Base-by-base conservation (phyloP, 2,888 invertebrate species). In the Rhamphomyia laevipes region DNA sequence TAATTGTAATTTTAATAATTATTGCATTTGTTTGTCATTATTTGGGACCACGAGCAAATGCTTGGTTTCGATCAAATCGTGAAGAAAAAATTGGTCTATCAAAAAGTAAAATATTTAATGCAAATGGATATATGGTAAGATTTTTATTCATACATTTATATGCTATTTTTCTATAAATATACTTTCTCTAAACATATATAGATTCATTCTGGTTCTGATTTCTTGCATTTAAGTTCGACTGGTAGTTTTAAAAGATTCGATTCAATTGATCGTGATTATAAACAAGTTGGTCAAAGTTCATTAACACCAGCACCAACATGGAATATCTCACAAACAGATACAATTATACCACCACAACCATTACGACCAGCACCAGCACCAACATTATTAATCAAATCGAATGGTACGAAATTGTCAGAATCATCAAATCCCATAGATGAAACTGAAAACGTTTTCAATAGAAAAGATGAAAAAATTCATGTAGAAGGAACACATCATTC, bases 241-340 rank as follows among this genome's bases (percentile, higher is more conserved):
- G 81, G 81, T 43, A 80, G 77, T 57, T 81, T 81, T 63, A 78
- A 79, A 58, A 72, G 80, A 38, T 81, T 81, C 61, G 81, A 81
- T 57, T 75, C 77, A 13, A 75, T 79, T 33, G 80, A 80, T 58
- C 72, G 74, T 51, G 79, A 78, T 60, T 69, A 72, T 51, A 71
- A 71, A 52, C 71, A 74, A 57, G 66, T 72, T 10, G 64, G 74
- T 38, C 71, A 73, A 53, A 70, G 71, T 13, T 69, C 71, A 15
- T 66, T 65, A 17, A 54, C 55, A 44, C 51, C 58, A 23, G 42
- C 62, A 10, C 70, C 71, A 2, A 51, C 69, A 44, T 71, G 71
- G 70, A 66, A 68, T 54, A 59, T 68, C 21, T 61, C 65, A 3
- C 61, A 62, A 52, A 59, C 59, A 23, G 67, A 69, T 50, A 52